Percentiles rank a stretch among this genome's conserved stretches.
Evolutionary conservation across 2,797 vertebrate genomes (phyloP).

Genomic region (Clamator glandarius): DNA sequence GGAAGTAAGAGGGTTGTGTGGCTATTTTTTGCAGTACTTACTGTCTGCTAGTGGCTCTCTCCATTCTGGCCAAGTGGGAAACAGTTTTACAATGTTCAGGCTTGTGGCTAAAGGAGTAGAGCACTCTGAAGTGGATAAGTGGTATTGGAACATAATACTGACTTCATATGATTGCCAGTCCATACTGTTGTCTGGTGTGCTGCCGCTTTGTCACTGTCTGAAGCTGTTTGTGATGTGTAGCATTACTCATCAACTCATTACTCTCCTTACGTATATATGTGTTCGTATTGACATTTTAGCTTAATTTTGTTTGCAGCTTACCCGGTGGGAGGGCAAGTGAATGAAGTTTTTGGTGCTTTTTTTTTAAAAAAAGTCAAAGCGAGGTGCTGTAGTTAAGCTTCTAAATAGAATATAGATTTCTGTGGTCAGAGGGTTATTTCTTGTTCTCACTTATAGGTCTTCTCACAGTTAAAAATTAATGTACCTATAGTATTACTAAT

Average conservation of each 20-base stretch:
- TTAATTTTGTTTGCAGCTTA: background rate
- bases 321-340: background rate
- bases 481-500: background rate
- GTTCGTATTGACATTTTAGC: background rate
- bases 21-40: fast-evolving
- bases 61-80: background rate
- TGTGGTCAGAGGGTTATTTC: background rate
- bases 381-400: background rate
- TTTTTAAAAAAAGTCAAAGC: background rate
- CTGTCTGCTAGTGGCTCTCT: background rate
- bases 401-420: background rate
- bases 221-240: background rate
- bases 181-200: background rate
- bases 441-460: background rate
- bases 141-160: background rate
- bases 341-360: too few species aligned
- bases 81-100: background rate
- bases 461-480: background rate
- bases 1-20: background rate
- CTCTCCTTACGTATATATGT: background rate
- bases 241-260: background rate
- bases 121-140: background rate
- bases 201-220: background rate
- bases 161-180: background rate
- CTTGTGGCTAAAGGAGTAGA: background rate